Evolutionary conservation across 1,140 invertebrate genomes (phyloP).

Genomic region (Bombus turneri): DNA sequence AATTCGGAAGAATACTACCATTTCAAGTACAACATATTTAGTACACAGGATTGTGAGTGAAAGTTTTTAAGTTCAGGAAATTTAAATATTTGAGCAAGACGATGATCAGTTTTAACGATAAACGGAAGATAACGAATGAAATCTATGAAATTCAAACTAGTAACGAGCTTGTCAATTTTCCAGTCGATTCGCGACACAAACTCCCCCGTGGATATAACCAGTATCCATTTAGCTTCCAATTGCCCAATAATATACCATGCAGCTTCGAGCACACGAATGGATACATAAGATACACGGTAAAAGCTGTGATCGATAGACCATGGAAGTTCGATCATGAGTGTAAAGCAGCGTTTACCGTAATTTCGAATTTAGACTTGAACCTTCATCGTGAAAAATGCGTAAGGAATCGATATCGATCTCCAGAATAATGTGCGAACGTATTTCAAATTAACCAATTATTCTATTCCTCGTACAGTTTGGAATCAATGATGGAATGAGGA

Average conservation of each 20-base stretch:
- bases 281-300: conserved; percentile 83
- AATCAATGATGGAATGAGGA: conserved; percentile 77
- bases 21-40: conserved; percentile 39
- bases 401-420: background rate
- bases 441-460: background rate
- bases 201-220: conserved; percentile 79
- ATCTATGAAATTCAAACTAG: background rate
- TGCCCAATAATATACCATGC: conserved; percentile 82
- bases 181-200: conserved; percentile 28
- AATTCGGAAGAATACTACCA: conserved; percentile 55
- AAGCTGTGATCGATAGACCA: conserved; percentile 84
- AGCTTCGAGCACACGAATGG: conserved; percentile 85
- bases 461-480: conserved; percentile 43
- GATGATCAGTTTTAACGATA: accelerated
- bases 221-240: conserved; percentile 82
- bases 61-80: background rate
- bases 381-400: conserved; percentile 35
- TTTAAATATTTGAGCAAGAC: background rate
- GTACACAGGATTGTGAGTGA: conserved; percentile 7
- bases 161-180: background rate
- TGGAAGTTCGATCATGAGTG: conserved; percentile 84
- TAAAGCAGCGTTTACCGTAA: conserved; percentile 83
- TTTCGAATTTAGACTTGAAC: conserved; percentile 66
- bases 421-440: accelerated
- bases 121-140: no score